phyloP scores from a whole-genome alignment of 2,113 vertebrate genomes.

The Hydrolagus affinis region DNA sequence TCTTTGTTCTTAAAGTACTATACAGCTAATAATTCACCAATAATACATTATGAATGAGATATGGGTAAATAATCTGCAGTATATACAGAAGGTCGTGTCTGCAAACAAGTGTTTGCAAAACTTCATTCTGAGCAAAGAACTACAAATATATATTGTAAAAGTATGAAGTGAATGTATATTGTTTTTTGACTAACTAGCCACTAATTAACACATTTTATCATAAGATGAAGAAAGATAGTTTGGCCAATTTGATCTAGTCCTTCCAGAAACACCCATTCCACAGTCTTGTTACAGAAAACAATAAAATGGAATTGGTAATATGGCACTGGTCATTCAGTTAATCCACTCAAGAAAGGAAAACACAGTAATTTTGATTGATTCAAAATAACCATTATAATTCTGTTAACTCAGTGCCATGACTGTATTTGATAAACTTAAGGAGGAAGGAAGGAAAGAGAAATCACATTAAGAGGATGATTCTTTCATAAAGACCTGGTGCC shows the following conservation, averaged over 20 bases:
- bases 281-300: too few relatives aligned
- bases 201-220: background rate
- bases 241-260: too few relatives aligned
- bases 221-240: background rate
- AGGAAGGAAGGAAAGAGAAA: background rate
- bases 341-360: too few relatives aligned
- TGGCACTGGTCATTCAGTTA: background rate
- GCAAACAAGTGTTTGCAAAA: background rate
- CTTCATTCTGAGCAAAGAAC: background rate
- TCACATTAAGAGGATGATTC: slow-evolving; percentile 2
- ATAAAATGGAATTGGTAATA: background rate
- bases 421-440: background rate
- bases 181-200: background rate
- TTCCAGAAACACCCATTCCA: too few relatives aligned
- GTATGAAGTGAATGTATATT: too few relatives aligned
- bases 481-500: background rate
- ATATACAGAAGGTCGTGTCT: background rate
- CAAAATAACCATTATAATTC: background rate
- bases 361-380: too few relatives aligned
- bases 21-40: too few relatives aligned
- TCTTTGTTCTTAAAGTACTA: too few relatives aligned
- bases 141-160: background rate
- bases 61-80: background rate
- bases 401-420: background rate
- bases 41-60: too few relatives aligned